Conservation (phyloP, 2,888 invertebrate species). For the Agriopis marginaria region DNA sequence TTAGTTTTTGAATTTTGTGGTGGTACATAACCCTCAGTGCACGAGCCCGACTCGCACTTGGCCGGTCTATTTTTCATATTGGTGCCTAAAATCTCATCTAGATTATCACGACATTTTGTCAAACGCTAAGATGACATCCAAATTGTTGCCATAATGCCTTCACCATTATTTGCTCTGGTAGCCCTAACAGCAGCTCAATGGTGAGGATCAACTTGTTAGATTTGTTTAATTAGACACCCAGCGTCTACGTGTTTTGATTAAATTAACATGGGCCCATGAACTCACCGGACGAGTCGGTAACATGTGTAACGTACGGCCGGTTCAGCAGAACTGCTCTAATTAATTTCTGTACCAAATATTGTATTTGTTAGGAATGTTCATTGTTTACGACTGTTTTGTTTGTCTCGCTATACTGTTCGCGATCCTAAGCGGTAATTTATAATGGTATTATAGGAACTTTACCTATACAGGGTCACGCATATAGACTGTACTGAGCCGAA, state of each 20-base stretch:
- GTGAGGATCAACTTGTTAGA: conserved; percentile 53
- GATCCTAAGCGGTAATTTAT: conserved; percentile 4
- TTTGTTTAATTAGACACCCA: conserved; percentile 56
- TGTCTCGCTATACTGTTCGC: background rate
- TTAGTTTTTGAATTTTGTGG: too few species aligned
- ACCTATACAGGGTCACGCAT: background rate
- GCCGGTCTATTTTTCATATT: too few species aligned
- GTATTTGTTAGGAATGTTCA: conserved; percentile 27
- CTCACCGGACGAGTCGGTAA: conserved; percentile 33
- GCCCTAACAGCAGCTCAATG: conserved; percentile 31
- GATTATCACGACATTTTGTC: too few species aligned
- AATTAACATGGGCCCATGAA: conserved; percentile 42
- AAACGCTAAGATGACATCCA: too few species aligned
- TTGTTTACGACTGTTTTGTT: conserved; percentile 20
- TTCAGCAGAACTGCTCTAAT: conserved; percentile 35
- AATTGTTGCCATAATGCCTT: background rate
- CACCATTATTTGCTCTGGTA: conserved; percentile 12
- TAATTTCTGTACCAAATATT: conserved; percentile 38
- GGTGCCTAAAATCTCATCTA: too few species aligned
- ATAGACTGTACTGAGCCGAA: too few species aligned
- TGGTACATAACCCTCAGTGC: too few species aligned
- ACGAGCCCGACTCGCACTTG: too few species aligned
- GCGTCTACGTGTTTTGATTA: conserved; percentile 52
- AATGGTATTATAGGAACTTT: background rate
- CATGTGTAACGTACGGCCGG: conserved; percentile 39